Conservation (phyloP, 2,888 invertebrate species). For the Euspilapteryx auroguttella region DNA sequence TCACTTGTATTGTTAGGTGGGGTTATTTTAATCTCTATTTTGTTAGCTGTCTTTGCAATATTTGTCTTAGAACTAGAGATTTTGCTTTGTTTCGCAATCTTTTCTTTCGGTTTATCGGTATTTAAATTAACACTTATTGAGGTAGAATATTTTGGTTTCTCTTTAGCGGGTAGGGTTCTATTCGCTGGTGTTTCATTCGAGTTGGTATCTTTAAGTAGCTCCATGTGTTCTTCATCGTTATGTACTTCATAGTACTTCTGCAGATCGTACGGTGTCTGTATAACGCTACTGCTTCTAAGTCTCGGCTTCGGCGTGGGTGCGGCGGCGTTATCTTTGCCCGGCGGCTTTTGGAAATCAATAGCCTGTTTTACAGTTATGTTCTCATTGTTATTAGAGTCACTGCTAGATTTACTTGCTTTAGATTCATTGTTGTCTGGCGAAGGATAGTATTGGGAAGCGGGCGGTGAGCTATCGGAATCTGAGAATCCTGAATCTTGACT, state of each 20-base stretch:
- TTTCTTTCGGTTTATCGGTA: conserved; percentile 18
- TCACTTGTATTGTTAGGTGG: conserved; percentile 22
- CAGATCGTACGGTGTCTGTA: conserved; percentile 53
- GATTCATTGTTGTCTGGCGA: conserved; percentile 27
- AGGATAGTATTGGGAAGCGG: conserved; percentile 40
- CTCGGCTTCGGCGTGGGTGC: conserved; percentile 42
- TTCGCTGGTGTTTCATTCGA: conserved; percentile 4
- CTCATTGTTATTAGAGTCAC: conserved; percentile 48
- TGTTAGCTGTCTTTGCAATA: conserved; percentile 15
- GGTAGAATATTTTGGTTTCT: neutral
- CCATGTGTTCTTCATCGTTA: conserved; percentile 45
- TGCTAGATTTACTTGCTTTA: conserved; percentile 38
- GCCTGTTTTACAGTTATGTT: conserved; percentile 46
- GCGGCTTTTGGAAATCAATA: conserved; percentile 36
- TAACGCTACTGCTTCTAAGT: conserved; percentile 46
- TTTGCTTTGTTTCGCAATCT: neutral
- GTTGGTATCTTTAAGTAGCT: conserved; percentile 36
- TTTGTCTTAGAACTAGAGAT: conserved; percentile 14
- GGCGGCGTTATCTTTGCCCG: conserved; percentile 28
- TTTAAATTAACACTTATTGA: no score
- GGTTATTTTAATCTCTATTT: conserved; percentile 19
- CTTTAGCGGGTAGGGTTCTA: neutral
- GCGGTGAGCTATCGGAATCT: conserved; percentile 72
- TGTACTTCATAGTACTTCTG: conserved; percentile 53
- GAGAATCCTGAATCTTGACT: conserved; percentile 83